phyloP scores from a whole-genome alignment of 2,113 vertebrate species.

The Erythrocercus mccallii region DNA sequence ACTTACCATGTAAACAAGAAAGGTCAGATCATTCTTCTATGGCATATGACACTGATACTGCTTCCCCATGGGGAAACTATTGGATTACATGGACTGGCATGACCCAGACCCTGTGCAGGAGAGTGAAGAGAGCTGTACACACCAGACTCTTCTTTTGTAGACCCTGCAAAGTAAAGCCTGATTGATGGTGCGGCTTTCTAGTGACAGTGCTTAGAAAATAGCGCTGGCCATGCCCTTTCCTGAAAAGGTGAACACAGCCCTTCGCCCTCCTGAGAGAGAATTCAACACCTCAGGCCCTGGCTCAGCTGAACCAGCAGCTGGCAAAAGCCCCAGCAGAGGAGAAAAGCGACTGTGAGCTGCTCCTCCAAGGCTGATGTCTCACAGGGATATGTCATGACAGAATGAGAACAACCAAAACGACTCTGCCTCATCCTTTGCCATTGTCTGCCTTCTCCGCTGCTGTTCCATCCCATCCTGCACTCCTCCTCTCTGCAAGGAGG shows the following conservation, averaged over 20 bases:
- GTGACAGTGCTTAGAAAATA: not conserved
- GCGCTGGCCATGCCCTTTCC: not conserved
- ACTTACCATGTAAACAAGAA: constrained; percentile 13
- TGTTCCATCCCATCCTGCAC: not conserved
- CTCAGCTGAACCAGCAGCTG: not conserved
- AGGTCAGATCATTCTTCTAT: constrained; percentile 39
- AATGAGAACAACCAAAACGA: not conserved
- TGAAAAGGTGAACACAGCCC: not conserved
- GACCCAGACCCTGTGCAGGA: not conserved
- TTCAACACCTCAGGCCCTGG: not conserved
- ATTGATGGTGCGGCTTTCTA: constrained; percentile 33
- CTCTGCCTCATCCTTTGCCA: not conserved
- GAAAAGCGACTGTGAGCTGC: not conserved
- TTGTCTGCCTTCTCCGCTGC: not conserved
- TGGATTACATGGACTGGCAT: constrained; percentile 18
- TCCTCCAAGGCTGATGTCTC: not conserved
- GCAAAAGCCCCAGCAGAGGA: not conserved
- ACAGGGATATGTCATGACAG: not conserved
- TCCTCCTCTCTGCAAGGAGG: not conserved
- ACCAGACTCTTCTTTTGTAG: not conserved
- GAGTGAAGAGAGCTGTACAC: not conserved
- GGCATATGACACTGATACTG: constrained; percentile 11
- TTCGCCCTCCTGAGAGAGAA: not conserved
- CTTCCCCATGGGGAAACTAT: constrained; percentile 17
- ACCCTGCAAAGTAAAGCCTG: not conserved